phyloP scores from a whole-genome alignment of 2,797 vertebrate species.

The Poecilia velifera region DNA sequence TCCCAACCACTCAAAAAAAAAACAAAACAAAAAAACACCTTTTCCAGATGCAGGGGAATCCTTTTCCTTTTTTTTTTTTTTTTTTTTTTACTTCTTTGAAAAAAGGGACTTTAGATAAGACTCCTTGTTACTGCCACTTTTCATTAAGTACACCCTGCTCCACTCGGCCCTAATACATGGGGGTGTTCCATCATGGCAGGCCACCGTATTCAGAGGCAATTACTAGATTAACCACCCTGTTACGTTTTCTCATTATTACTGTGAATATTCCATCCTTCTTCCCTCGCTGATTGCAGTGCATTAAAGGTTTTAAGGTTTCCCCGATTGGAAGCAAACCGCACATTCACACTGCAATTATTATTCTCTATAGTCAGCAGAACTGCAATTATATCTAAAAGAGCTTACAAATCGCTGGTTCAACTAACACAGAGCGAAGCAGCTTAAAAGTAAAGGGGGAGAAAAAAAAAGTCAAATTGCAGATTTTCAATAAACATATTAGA shows the following conservation, averaged over 20 bases:
- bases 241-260: slow-evolving; percentile 51
- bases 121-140: slow-evolving; percentile 71
- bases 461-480: not conserved
- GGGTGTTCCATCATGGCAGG: slow-evolving; percentile 54
- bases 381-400: slow-evolving; percentile 14
- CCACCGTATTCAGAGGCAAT: slow-evolving; percentile 53
- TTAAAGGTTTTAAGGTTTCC: slow-evolving; percentile 28
- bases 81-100: not conserved
- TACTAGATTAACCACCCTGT: slow-evolving; percentile 59
- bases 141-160: slow-evolving; percentile 65
- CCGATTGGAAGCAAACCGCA: slow-evolving; percentile 28
- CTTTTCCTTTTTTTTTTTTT: slow-evolving; percentile 3
- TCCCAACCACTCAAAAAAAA: slow-evolving; percentile 48
- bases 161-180: slow-evolving; percentile 56
- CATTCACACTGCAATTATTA: slow-evolving; percentile 22
- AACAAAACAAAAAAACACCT: slow-evolving; percentile 56
- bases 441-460: not conserved
- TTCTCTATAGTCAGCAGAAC: slow-evolving; percentile 16
- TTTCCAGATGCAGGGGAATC: slow-evolving; percentile 37
- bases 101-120: slow-evolving; percentile 52
- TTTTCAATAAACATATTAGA: slow-evolving; percentile 15
- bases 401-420: slow-evolving; percentile 8
- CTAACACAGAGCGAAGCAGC: not conserved
- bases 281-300: slow-evolving; percentile 41
- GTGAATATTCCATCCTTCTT: slow-evolving; percentile 37